Conservation (phyloP, 2,888 invertebrate genomes). For the Coelinius sp. region DNA sequence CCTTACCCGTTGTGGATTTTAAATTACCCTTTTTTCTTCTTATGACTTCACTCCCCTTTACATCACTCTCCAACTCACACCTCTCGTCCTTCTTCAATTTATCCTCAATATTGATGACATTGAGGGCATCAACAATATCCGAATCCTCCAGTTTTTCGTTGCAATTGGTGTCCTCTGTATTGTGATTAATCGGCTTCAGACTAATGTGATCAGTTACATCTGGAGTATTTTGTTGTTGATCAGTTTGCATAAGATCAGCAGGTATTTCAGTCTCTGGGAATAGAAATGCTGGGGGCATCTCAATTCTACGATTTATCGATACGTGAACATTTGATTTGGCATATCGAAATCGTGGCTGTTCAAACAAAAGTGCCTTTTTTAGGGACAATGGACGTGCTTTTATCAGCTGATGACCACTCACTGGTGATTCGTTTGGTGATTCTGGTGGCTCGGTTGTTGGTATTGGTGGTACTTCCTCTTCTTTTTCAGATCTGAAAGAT, state of each 20-base stretch:
- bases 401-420: constrained; percentile 71
- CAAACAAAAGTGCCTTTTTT: constrained; percentile 85
- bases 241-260: constrained; percentile 73
- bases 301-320: constrained; percentile 81
- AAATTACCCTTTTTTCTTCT: constrained; percentile 86
- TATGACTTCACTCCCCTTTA: constrained; percentile 74
- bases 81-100: constrained; percentile 58
- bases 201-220: constrained; percentile 57
- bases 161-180: constrained; percentile 42
- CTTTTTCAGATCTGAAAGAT: constrained; percentile 61
- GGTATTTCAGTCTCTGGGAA: constrained; percentile 83
- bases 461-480: constrained; percentile 66
- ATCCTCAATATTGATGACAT: constrained; percentile 68
- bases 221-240: constrained; percentile 52
- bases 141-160: constrained; percentile 65
- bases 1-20: constrained; percentile 79
- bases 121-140: constrained; percentile 68
- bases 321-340: constrained; percentile 77
- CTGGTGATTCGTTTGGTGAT: constrained; percentile 64
- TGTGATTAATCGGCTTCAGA: constrained; percentile 42
- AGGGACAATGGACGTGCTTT: constrained; percentile 89
- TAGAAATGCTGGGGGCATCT: constrained; percentile 87
- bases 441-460: constrained; percentile 68
- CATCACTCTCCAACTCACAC: constrained; percentile 50
- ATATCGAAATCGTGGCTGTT: constrained; percentile 82